Percentiles rank a stretch among this genome's conserved stretches.
Conservation (phyloP, 2,797 vertebrate species). For the Lycodopsis pacificus region DNA sequence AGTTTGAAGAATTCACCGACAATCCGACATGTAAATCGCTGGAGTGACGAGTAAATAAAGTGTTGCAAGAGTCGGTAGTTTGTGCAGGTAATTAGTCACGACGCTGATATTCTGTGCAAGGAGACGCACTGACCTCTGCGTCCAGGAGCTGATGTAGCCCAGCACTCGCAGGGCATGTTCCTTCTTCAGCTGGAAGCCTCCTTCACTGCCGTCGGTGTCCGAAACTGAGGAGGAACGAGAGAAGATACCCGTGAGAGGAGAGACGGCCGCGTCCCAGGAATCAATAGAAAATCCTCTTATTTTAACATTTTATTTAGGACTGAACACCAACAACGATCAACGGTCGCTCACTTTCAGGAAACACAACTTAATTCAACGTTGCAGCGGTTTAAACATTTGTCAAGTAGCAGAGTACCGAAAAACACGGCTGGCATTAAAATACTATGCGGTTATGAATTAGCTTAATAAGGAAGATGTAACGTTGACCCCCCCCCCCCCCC, state of each 20-base stretch:
- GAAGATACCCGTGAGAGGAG: background rate
- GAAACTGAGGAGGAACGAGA: conserved; percentile 87
- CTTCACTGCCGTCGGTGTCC: conserved; percentile 95
- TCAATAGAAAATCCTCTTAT: background rate
- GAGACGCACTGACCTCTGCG: conserved; percentile 90
- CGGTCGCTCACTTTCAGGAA: background rate
- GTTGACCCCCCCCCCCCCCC: no score
- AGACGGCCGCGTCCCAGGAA: background rate
- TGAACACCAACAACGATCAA: no score
- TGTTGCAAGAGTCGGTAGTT: background rate
- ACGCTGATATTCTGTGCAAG: background rate
- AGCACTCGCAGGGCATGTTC: conserved; percentile 98
- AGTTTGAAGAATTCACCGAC: background rate
- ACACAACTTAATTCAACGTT: background rate
- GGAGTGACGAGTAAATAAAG: background rate
- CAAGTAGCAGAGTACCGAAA: no score
- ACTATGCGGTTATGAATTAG: background rate
- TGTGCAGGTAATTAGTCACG: background rate
- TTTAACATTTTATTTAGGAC: no score
- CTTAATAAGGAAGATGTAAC: no score
- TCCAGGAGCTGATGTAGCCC: conserved; percentile 99
- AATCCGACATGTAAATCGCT: background rate
- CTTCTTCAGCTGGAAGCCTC: conserved; percentile 97
- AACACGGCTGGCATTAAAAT: no score
- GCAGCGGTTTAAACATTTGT: background rate